phyloP scores from a whole-genome alignment of 2,797 vertebrate species.

The Cygnus olor region DNA sequence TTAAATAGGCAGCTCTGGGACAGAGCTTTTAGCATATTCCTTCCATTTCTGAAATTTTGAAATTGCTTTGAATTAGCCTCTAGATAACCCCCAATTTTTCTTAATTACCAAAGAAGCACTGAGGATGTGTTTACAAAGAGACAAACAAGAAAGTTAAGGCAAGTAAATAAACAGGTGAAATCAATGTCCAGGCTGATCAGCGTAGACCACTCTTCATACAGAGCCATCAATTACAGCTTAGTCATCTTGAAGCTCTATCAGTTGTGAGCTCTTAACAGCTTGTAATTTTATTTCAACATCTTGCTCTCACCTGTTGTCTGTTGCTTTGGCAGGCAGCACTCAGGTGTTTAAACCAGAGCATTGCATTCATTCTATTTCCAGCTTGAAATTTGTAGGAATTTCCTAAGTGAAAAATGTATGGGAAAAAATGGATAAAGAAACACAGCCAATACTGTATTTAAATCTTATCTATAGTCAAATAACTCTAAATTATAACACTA shows the following conservation, averaged over 20 bases:
- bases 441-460: background rate
- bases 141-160: background rate
- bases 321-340: constrained; percentile 97
- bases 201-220: background rate
- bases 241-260: background rate
- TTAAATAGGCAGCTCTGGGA: fast-evolving
- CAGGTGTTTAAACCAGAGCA: constrained; percentile 98
- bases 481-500: background rate
- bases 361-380: constrained; percentile 92
- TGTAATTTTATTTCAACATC: background rate
- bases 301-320: constrained; percentile 89
- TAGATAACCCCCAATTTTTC: background rate
- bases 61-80: background rate
- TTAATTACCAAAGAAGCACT: background rate
- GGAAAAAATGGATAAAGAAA: background rate
- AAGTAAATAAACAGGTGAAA: background rate
- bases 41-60: background rate
- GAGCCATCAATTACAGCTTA: background rate
- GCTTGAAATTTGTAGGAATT: constrained; percentile 99
- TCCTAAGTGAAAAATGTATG: constrained; percentile 77
- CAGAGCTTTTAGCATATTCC: background rate
- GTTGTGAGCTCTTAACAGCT: background rate
- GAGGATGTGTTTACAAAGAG: background rate
- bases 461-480: background rate
- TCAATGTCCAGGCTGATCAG: background rate